phyloP scores from a whole-genome alignment of 92 coral and sea anemone species.

The Phenganax stokvisi region DNA sequence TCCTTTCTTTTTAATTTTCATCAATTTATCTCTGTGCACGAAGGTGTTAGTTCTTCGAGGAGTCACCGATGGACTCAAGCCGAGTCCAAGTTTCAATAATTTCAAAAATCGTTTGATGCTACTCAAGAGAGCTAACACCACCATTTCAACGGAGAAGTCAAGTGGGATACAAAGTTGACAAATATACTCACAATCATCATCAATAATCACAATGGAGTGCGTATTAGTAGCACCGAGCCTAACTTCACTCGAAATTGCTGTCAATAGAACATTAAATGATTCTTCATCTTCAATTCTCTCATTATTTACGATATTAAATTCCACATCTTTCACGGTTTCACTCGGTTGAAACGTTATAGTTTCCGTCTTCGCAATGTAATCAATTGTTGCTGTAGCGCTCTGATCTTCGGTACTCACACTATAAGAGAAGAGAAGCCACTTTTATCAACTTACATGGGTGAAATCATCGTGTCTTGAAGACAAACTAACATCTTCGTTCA shows the following conservation, averaged over 20 bases:
- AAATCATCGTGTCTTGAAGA: no score
- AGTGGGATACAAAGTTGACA: not conserved
- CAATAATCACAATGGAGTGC: not conserved
- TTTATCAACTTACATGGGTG: no score
- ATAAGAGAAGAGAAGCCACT: not conserved
- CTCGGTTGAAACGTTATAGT: conserved; percentile 31
- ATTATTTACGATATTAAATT: conserved; percentile 22
- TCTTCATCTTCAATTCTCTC: not conserved
- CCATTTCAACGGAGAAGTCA: not conserved
- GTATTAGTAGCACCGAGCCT: not conserved
- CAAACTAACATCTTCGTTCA: no score
- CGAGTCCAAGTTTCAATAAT: no score
- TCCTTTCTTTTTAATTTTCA: no score
- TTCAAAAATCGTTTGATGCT: no score
- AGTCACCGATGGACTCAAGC: no score
- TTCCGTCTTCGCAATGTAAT: conserved; percentile 17
- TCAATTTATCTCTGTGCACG: no score
- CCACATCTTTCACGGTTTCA: conserved; percentile 16
- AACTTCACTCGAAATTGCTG: conserved; percentile 2
- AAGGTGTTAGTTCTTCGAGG: no score
- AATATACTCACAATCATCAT: conserved; percentile 7
- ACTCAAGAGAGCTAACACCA: no score
- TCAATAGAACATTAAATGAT: conserved; percentile 14
- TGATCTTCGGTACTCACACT: conserved; percentile 1
- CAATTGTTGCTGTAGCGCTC: not conserved